phyloP scores from a whole-genome alignment of 2,113 vertebrate species.

The Talpa occidentalis region DNA sequence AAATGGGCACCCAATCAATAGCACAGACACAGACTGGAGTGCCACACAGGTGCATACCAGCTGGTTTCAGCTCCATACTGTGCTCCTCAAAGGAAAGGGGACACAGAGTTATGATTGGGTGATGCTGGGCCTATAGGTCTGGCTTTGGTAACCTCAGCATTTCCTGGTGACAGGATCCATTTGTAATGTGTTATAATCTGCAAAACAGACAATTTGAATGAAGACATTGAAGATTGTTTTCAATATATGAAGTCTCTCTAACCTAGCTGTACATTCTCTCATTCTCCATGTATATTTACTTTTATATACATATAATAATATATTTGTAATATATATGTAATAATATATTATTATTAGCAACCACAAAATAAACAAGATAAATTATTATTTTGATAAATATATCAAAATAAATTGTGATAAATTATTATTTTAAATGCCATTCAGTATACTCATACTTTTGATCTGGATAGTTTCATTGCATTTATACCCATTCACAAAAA shows the following conservation, averaged over 20 bases:
- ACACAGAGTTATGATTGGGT: not conserved
- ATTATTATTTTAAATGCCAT: not conserved
- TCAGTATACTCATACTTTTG: not conserved
- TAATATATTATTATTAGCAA: not conserved
- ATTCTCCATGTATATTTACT: not conserved
- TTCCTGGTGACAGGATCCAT: not conserved
- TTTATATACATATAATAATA: too few species aligned
- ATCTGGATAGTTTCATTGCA: not conserved
- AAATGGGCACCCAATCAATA: not conserved
- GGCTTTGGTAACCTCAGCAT: not conserved
- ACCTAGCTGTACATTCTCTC: not conserved
- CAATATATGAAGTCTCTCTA: not conserved
- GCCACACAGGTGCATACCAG: not conserved
- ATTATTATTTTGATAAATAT: not conserved
- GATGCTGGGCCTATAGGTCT: not conserved
- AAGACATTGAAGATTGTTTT: not conserved
- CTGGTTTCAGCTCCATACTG: not conserved
- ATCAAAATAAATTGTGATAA: not conserved
- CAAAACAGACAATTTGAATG: not conserved
- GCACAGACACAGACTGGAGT: too few species aligned
- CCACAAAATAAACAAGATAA: constrained; percentile 17
- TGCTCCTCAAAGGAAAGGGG: not conserved
- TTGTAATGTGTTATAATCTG: not conserved
- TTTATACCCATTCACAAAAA: constrained; percentile 32
- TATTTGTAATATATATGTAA: too few species aligned